Conservation (phyloP, 2,888 invertebrate species). For the Elegia similella region DNA sequence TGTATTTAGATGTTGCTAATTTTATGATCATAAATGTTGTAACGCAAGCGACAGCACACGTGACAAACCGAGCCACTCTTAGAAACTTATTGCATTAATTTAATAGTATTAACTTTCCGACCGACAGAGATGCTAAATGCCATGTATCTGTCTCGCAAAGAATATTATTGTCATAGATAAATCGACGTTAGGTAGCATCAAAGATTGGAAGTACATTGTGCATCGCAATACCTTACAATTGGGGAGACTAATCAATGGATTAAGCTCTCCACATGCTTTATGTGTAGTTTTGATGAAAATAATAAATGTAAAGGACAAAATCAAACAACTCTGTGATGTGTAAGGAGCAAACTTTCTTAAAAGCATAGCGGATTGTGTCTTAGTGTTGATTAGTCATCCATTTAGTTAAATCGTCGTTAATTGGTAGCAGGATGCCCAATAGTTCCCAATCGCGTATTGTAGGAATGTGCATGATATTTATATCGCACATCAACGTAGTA, state of each 20-base stretch:
- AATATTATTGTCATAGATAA: neutral
- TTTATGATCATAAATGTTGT: neutral
- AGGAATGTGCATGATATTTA: slow-evolving; percentile 6
- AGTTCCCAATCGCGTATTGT: slow-evolving; percentile 29
- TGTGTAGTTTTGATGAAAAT: too few relatives aligned
- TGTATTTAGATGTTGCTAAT: neutral
- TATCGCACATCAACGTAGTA: neutral
- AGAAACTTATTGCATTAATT: neutral
- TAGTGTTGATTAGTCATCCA: neutral
- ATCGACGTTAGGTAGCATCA: too few relatives aligned
- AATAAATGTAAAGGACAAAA: too few relatives aligned
- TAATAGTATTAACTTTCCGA: neutral
- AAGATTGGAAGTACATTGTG: too few relatives aligned
- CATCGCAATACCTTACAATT: too few relatives aligned
- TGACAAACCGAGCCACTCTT: neutral
- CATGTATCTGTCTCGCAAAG: neutral
- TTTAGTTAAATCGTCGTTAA: slow-evolving; percentile 24
- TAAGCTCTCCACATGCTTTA: too few relatives aligned
- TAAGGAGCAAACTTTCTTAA: too few relatives aligned
- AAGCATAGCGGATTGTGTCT: neutral
- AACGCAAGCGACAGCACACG: neutral
- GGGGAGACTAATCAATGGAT: too few relatives aligned
- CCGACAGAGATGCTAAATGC: neutral
- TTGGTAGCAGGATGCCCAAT: slow-evolving; percentile 32
- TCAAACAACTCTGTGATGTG: too few relatives aligned